phyloP scores from a whole-genome alignment of 2,113 vertebrate species.

The Accipiter virgatus region DNA sequence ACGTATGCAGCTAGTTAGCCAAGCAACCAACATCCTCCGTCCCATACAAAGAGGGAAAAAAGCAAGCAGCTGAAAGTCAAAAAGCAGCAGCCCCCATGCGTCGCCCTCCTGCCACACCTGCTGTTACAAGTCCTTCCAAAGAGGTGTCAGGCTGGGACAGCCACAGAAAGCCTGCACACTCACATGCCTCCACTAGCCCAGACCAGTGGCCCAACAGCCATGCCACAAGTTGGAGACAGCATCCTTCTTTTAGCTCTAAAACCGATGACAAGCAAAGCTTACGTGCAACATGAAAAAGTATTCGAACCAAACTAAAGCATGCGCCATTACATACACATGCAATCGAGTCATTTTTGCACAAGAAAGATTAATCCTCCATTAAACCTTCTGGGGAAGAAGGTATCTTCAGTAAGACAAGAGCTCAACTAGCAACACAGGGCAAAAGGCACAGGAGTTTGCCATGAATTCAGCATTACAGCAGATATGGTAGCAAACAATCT shows the following conservation, averaged over 20 bases:
- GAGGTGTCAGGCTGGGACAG: neutral
- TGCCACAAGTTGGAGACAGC: accelerated
- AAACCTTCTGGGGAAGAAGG: neutral
- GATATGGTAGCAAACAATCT: neutral
- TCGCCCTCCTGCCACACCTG: neutral
- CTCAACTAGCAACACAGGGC: neutral
- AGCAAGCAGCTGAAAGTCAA: neutral
- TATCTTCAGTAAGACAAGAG: neutral
- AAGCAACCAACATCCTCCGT: neutral
- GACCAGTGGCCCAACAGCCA: neutral
- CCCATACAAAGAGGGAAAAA: accelerated
- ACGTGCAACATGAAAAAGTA: accelerated
- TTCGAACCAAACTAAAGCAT: neutral
- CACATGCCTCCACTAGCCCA: neutral
- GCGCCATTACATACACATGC: neutral
- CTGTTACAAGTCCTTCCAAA: neutral
- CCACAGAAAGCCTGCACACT: neutral
- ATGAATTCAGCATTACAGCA: neutral
- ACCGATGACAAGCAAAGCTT: neutral
- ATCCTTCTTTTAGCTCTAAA: neutral
- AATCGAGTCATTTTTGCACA: neutral
- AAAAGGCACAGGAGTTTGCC: neutral
- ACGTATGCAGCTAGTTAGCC: accelerated
- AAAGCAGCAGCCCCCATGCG: neutral
- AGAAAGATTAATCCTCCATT: neutral